These are phyloP conservation scores for Priocnemis perturbator DNA, from an alignment of 2,888 invertebrate species.

Conservation along the genomic window DNA sequence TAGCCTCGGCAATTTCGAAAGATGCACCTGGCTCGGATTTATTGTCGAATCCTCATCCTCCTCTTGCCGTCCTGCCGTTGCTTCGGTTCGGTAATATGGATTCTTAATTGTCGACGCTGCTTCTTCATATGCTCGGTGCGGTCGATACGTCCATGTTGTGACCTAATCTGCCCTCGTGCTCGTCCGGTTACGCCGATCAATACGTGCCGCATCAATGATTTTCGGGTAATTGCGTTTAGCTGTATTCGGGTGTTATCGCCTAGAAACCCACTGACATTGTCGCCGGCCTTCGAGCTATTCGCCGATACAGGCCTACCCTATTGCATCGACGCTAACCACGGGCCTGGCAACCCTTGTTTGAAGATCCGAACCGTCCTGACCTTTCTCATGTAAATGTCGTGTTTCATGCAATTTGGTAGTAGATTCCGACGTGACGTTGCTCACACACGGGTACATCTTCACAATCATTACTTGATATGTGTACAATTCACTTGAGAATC, in stretches of 20 bases:
- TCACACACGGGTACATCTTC: no score
- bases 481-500: no score
- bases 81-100: no score
- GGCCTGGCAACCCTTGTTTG: background rate
- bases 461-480: slow-evolving; percentile 16
- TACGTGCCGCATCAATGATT: slow-evolving; percentile 61
- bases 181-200: slow-evolving; percentile 54
- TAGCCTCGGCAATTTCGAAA: background rate
- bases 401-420: background rate
- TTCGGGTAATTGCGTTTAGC: slow-evolving; percentile 60
- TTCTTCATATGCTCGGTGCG: no score
- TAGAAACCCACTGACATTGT: slow-evolving; percentile 68
- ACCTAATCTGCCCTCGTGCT: background rate
- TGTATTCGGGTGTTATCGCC: slow-evolving; percentile 58
- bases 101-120: no score
- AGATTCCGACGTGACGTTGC: no score
- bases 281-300: slow-evolving; percentile 54
- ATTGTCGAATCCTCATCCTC: no score
- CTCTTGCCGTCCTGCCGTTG: no score
- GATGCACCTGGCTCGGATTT: background rate
- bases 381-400: slow-evolving; percentile 49
- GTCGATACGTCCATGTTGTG: background rate
- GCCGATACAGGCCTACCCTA: slow-evolving; percentile 35
- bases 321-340: background rate
- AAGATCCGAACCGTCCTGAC: slow-evolving; percentile 52